Evolutionary conservation across 2,888 invertebrate species (phyloP).

Genomic region (Crossocerus cetratus): DNA sequence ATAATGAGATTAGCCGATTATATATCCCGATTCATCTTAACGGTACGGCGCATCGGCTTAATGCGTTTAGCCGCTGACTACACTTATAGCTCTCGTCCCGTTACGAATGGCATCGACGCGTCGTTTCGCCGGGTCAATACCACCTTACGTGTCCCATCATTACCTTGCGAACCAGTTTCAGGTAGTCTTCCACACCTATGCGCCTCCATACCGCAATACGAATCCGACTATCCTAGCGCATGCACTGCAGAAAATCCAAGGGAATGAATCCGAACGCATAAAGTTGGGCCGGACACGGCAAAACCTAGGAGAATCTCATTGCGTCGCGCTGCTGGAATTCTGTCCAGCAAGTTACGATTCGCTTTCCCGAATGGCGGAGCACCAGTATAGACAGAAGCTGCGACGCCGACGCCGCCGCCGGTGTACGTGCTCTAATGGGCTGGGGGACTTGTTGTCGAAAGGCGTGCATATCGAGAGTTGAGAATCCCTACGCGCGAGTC

Average conservation of each 20-base stretch:
- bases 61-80: slow-evolving; percentile 41
- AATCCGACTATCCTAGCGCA: slow-evolving; percentile 7
- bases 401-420: too few species aligned
- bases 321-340: too few species aligned
- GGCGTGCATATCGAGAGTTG: slow-evolving; percentile 47
- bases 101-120: slow-evolving; percentile 47
- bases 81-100: slow-evolving; percentile 45
- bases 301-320: too few species aligned
- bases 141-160: slow-evolving; percentile 12
- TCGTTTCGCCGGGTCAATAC: slow-evolving; percentile 30
- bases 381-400: too few species aligned
- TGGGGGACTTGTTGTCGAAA: too few species aligned
- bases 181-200: slow-evolving; percentile 6
- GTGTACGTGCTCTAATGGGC: too few species aligned
- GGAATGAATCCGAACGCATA: background rate
- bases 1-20: slow-evolving; percentile 58
- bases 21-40: slow-evolving; percentile 49
- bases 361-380: too few species aligned
- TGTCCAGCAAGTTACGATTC: too few species aligned
- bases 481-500: slow-evolving; percentile 57
- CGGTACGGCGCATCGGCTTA: slow-evolving; percentile 33
- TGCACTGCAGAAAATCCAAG: background rate
- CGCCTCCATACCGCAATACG: background rate
- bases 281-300: too few species aligned
- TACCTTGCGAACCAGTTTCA: slow-evolving; percentile 31